Evolutionary conservation across 2,797 vertebrate species (phyloP).

Genomic region (Gymnodraco acuticeps): DNA sequence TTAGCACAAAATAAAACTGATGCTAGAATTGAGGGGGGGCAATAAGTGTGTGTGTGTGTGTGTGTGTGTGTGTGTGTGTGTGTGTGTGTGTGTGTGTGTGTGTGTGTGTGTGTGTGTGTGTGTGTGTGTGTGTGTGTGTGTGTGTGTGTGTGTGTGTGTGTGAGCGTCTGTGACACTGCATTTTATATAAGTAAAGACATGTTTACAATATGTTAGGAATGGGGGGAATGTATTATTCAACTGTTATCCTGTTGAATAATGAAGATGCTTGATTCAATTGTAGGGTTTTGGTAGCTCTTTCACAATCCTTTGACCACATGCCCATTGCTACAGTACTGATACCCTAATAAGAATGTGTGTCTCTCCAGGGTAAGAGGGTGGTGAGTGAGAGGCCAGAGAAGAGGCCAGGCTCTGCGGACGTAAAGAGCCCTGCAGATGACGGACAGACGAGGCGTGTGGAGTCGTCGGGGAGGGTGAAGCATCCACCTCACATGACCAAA

Average conservation of each 20-base stretch:
- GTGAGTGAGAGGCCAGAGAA: slow-evolving; percentile 88
- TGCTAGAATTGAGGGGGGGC: too few species aligned
- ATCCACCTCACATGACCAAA: slow-evolving; percentile 74
- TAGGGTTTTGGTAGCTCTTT: neutral
- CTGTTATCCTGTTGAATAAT: slow-evolving; percentile 4
- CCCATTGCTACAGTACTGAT: slow-evolving; percentile 8
- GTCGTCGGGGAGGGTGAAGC: slow-evolving; percentile 75
- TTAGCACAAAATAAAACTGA: neutral
- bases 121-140: neutral
- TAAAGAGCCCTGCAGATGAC: slow-evolving; percentile 77
- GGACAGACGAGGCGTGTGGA: slow-evolving; percentile 70
- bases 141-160: too few species aligned
- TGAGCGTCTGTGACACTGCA: too few species aligned
- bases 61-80: neutral
- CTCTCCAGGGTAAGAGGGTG: slow-evolving; percentile 89
- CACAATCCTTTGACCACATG: neutral
- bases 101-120: neutral
- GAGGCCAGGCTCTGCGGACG: slow-evolving; percentile 65
- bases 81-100: too few species aligned
- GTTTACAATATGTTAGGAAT: neutral
- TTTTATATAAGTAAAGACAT: too few species aligned
- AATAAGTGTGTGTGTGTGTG: neutral
- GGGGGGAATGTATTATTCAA: too few species aligned
- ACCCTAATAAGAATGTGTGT: slow-evolving; percentile 25
- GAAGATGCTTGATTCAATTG: neutral